Evolutionary conservation across 2,113 vertebrate species (phyloP).

Genomic region (Bubo scandiacus): DNA sequence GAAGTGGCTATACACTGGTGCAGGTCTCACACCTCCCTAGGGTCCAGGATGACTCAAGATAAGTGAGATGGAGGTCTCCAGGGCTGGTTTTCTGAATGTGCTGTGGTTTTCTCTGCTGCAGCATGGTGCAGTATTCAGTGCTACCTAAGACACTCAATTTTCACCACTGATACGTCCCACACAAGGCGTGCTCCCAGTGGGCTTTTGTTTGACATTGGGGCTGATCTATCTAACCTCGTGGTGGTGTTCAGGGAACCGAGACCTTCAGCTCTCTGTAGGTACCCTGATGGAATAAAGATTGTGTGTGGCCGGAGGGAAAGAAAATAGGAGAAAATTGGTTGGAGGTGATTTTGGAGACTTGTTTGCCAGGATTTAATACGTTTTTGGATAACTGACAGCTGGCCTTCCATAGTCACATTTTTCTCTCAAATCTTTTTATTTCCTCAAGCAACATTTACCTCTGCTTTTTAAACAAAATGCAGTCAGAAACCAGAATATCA

Average conservation of each 20-base stretch:
- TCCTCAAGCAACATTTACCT: constrained; percentile 32
- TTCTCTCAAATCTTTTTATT: constrained; percentile 12
- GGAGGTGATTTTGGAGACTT: neutral
- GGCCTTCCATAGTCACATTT: neutral
- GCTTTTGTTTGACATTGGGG: neutral
- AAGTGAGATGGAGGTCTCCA: neutral
- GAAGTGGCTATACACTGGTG: neutral
- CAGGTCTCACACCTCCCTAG: neutral
- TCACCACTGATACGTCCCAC: accelerated
- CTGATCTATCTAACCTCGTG: neutral
- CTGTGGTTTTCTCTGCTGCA: neutral
- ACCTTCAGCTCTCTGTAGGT: neutral
- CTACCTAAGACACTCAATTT: neutral
- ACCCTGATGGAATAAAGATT: neutral
- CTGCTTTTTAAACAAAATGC: constrained; percentile 34
- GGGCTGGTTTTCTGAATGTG: neutral
- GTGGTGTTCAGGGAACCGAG: neutral
- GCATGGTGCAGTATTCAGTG: neutral
- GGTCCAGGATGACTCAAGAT: neutral
- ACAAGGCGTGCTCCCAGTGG: neutral
- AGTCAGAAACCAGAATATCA: neutral
- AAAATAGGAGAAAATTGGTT: constrained; percentile 1
- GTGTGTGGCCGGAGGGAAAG: neutral
- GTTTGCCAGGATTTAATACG: neutral
- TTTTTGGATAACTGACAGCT: constrained; percentile 17